Base-by-base conservation (phyloP, 2,113 vertebrate species). In the Budorcas taxicolor region DNA sequence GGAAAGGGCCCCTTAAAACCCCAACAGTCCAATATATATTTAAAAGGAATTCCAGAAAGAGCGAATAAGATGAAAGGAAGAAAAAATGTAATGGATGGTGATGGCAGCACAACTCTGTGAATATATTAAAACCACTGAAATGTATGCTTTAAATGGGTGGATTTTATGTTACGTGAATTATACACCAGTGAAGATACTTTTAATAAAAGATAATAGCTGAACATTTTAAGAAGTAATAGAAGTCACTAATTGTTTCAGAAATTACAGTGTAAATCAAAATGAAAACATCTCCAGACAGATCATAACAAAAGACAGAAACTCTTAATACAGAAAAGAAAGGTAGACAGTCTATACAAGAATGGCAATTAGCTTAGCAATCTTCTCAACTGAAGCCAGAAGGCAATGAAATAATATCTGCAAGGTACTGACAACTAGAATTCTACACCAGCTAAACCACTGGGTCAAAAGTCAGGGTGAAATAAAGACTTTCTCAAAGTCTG, bases 11-110 rank as follows among this genome's bases (percentile, higher is more conserved):
- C 7, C 12, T n/a, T 84, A 45, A 87, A 92, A 83, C 6, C 40
- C 12, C 33, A 93, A 40, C 36, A 84, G 27, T 84, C 14, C 25
- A 62, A 50, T 53, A 93, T 83, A 67, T 64, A 67, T 76, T 95
- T 92, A 84, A 95, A 96, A 95, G 57, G 40, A 67, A 27, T 95
- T 58, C 33, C 67, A 91, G n/a, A 93, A 90, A 74, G 33, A 90
- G 12, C 74, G 55, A 84, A 57, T 85, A 87, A 76, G 87, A 88
- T 57, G 62, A 58, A 52, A 58, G 16, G 16, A 81, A 21, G 82
- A 43, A 95, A 95, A 94, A 74, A 7, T 74, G n/a, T 85, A 85
- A 7, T 50, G 45, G 55, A 25, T 55, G 16, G 9, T 31, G 10
- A 50, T 40, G 45, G 89, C 36, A 11, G 29, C 17, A 62, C 33